A percentile compares a stretch with the other conserved stretches of the same genome.
Evolutionary conservation across 2,113 vertebrate species (phyloP).

Genomic region (Eurystomus gularis): DNA sequence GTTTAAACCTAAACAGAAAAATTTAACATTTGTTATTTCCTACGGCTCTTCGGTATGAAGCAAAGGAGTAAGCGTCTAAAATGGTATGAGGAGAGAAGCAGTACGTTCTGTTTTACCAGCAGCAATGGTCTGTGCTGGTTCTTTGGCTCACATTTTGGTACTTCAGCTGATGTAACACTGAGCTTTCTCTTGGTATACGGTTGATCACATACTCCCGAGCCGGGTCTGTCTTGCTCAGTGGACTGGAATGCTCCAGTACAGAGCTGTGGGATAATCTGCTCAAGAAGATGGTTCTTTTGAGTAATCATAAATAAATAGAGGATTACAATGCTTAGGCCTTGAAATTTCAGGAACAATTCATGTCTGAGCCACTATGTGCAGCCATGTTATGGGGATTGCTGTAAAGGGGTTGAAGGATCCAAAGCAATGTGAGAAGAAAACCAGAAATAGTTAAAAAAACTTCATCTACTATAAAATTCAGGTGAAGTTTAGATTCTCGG

Average conservation of each 20-base stretch:
- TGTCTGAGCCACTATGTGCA: not conserved
- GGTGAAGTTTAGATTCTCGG: not conserved
- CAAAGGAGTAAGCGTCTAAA: not conserved
- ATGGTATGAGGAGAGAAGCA: not conserved
- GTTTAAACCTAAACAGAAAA: not conserved
- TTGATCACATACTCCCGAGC: not conserved
- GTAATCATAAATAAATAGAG: not conserved
- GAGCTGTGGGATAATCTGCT: not conserved
- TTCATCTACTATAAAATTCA: not conserved
- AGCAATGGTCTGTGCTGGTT: not conserved
- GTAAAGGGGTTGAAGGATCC: not conserved
- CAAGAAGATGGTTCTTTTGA: not conserved
- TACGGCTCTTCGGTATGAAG: not conserved
- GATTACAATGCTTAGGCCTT: not conserved
- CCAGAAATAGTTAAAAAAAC: not conserved
- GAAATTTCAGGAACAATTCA: not conserved
- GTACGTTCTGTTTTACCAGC: not conserved
- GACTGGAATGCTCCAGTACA: not conserved
- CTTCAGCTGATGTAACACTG: not conserved
- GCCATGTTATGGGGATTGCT: not conserved
- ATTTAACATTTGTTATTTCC: not conserved
- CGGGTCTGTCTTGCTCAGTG: not conserved
- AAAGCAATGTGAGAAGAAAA: not conserved
- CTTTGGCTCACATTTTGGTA: not conserved
- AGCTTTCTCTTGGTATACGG: not conserved